Evolutionary conservation across 2,888 invertebrate species (phyloP).

Genomic region (Phengaris arion): DNA sequence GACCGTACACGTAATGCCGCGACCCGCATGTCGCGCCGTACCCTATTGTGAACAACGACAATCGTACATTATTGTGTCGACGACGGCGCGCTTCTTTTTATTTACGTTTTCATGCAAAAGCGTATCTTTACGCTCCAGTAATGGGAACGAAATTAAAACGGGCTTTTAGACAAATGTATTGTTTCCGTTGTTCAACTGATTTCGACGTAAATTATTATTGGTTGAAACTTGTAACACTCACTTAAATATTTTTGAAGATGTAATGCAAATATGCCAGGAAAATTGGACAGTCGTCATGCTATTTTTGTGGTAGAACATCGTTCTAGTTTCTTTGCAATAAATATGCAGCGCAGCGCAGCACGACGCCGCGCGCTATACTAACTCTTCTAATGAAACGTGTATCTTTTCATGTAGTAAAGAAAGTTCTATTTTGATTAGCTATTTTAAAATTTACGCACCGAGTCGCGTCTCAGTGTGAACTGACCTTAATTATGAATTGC

Average conservation of each 20-base stretch:
- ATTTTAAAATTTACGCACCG: too few relatives aligned
- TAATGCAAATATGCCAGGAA: too few relatives aligned
- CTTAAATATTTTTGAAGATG: background rate
- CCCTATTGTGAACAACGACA: slow-evolving; percentile 61
- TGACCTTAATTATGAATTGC: too few relatives aligned
- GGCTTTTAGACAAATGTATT: slow-evolving; percentile 61
- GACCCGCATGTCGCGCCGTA: slow-evolving; percentile 60
- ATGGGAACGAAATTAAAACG: slow-evolving; percentile 73
- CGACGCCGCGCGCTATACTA: too few relatives aligned
- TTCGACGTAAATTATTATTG: slow-evolving; percentile 32
- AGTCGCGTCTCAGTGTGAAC: too few relatives aligned
- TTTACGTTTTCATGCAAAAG: slow-evolving; percentile 65
- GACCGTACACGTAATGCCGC: slow-evolving; percentile 36
- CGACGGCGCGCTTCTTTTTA: slow-evolving; percentile 65
- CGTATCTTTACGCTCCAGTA: slow-evolving; percentile 68
- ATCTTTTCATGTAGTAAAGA: too few relatives aligned
- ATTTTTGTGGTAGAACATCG: too few relatives aligned
- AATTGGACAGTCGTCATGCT: too few relatives aligned
- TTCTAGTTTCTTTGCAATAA: too few relatives aligned
- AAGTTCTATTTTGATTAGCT: too few relatives aligned
- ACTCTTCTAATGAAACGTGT: too few relatives aligned
- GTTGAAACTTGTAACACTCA: slow-evolving; percentile 12
- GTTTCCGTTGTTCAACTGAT: slow-evolving; percentile 43
- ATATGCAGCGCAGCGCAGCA: too few relatives aligned
- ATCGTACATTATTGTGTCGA: slow-evolving; percentile 73